These are phyloP conservation scores for Borostomias antarcticus DNA, from an alignment of 2,797 vertebrate species.

Conservation along the genomic window DNA sequence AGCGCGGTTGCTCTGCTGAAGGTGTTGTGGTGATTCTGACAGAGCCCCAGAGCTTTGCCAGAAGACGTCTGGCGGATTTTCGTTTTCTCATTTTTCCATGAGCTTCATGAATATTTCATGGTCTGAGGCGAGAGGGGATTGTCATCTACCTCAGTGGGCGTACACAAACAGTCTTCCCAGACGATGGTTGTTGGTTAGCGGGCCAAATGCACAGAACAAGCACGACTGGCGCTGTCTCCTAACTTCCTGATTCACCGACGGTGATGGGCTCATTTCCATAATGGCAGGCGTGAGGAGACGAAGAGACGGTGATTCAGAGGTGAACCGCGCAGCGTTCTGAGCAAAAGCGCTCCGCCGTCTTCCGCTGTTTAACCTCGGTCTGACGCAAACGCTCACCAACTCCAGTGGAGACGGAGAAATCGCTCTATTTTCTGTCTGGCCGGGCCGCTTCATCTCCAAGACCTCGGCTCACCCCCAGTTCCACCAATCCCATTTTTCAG, in stretches of 20 bases:
- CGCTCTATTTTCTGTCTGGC: not conserved
- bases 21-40: conserved; percentile 13
- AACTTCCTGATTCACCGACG: too few relatives aligned
- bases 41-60: conserved; percentile 43
- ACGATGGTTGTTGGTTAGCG: conserved; percentile 39
- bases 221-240: too few relatives aligned
- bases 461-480: conserved; percentile 38
- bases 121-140: conserved; percentile 52
- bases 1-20: too few relatives aligned
- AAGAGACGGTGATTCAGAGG: too few relatives aligned
- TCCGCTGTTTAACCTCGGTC: too few relatives aligned
- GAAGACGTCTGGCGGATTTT: conserved; percentile 46
- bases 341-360: too few relatives aligned
- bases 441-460: conserved; percentile 1
- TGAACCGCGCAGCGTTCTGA: too few relatives aligned
- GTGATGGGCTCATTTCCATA: too few relatives aligned
- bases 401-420: not conserved
- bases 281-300: too few relatives aligned
- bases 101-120: conserved; percentile 74
- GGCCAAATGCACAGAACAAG: not conserved
- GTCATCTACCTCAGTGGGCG: conserved; percentile 45
- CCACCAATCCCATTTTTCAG: conserved; percentile 58
- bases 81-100: conserved; percentile 38
- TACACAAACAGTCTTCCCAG: conserved; percentile 33
- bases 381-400: too few relatives aligned